Conservation (phyloP, 2,797 vertebrate genomes). For the Muraenolepis orangiensis region DNA sequence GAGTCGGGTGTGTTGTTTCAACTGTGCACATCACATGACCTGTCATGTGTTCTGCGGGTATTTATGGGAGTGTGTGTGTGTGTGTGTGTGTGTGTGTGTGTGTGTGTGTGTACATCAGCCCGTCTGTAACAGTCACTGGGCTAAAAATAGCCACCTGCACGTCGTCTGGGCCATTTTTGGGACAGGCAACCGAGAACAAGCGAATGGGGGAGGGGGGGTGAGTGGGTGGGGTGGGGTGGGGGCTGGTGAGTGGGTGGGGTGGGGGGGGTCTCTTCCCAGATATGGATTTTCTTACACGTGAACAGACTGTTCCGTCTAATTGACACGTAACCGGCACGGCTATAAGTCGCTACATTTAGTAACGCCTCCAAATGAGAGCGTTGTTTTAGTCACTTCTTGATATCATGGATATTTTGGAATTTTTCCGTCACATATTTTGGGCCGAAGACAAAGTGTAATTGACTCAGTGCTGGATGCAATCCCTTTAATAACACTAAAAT, state of each 20-base stretch:
- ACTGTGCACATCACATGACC: constrained; percentile 36
- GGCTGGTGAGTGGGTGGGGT: not conserved
- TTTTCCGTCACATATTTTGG: not conserved
- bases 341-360: not conserved
- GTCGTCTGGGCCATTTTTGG: constrained; percentile 55
- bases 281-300: not conserved
- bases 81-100: constrained; percentile 39
- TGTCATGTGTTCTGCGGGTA: constrained; percentile 47
- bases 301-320: not conserved
- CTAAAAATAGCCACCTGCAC: constrained; percentile 63
- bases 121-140: constrained; percentile 56
- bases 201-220: not conserved
- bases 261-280: not conserved
- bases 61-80: constrained; percentile 43
- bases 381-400: not conserved
- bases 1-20: constrained; percentile 22
- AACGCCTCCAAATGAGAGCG: not conserved
- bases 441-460: not conserved
- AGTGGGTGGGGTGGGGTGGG: not conserved
- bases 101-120: constrained; percentile 52
- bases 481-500: not conserved
- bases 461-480: not conserved
- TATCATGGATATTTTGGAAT: not conserved
- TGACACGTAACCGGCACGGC: not conserved
- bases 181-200: constrained; percentile 34